A percentile compares a stretch with the other conserved stretches of the same genome.
Evolutionary conservation across 92 coral and sea anemone species (phyloP).

Genomic region (Parazoanthus swiftii): DNA sequence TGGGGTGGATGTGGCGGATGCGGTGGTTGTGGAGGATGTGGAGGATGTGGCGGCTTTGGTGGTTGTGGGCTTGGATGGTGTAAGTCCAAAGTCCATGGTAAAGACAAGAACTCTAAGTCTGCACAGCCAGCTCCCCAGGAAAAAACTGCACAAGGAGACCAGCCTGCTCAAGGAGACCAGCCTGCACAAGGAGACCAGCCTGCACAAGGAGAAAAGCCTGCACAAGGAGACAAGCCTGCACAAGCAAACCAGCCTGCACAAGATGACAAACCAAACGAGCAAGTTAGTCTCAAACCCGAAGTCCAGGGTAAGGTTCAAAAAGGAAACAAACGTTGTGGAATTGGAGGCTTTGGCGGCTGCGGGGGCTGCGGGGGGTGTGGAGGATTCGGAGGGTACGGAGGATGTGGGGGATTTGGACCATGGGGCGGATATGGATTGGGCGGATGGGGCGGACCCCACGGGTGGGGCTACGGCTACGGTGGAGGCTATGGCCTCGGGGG

Average conservation of each 20-base stretch:
- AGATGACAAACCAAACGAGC: neutral
- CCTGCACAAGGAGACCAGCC: neutral
- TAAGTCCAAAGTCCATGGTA: slow-evolving; percentile 67
- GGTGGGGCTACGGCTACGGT: slow-evolving; percentile 68
- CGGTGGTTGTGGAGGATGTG: slow-evolving; percentile 32
- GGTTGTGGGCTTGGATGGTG: slow-evolving; percentile 60
- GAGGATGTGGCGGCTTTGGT: slow-evolving; percentile 58
- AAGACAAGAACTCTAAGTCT: slow-evolving; percentile 44
- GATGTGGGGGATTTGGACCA: slow-evolving; percentile 68
- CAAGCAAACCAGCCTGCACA: neutral
- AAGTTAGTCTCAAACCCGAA: slow-evolving; percentile 35
- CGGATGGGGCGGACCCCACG: slow-evolving; percentile 76
- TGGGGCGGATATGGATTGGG: slow-evolving; percentile 77
- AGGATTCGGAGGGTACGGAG: slow-evolving; percentile 44
- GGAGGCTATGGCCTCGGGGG: slow-evolving; percentile 58
- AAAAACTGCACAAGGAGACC: neutral
- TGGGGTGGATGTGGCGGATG: slow-evolving; percentile 57
- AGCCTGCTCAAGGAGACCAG: neutral
- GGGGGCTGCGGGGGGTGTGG: neutral
- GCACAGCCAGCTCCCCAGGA: slow-evolving; percentile 55
- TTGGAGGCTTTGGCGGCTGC: neutral
- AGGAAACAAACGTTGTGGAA: slow-evolving; percentile 68
- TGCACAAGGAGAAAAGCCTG: neutral
- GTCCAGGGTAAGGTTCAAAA: slow-evolving; percentile 49
- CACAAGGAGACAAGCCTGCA: neutral